Base-by-base conservation (phyloP, 2,888 invertebrate genomes). In the Torymus tubicola region DNA sequence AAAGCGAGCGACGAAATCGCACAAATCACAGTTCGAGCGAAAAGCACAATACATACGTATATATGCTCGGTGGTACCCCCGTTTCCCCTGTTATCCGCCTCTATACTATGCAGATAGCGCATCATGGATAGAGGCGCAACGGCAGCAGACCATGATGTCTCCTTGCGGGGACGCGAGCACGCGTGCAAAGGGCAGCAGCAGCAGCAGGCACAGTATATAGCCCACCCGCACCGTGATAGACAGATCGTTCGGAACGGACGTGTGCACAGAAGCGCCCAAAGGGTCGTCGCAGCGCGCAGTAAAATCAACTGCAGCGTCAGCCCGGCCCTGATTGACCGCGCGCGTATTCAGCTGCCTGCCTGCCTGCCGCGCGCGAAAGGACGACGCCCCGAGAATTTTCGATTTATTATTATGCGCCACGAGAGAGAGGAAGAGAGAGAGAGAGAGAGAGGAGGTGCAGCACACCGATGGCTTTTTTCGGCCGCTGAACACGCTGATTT, bases 261-360 rank as follows among this genome's bases (percentile, higher is more conserved):
- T 31, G 14, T 57, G 50, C 52, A 16, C 60, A 12, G 50, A 14
- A 75, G 55, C 71, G 55, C 71, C n/a, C 11, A 24, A 14, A 16
- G 24, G 60, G 31, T 11, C 57, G 68, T 83, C n/a, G n/a, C n/a
- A n/a, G 83, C 84, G 84, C 81, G 86, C 86, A 85, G 87, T 88
- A 86, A 86, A 89, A 85, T 84, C 86, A 85, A 85, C 83, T 85
- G 84, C 84, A 84, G 82, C 84, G 86, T 87, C 87, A 85, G 87
- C 84, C 85, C 74, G 53, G 42, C 42, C 42, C 42, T 42, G 42
- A 42, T 42, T 42, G 42, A 42, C 42, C 65, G 83, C 72, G 78
- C 72, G 74, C 65, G 8, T 12, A 14, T 11, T 10, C 61, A 13
- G 11, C 14, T 2, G 16, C 24, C 61, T 10, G 21, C 21, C 61